These are phyloP conservation scores for Montipora foliosa DNA, from an alignment of 64 coral and sea anemone genomes.

Conservation along the genomic window DNA sequence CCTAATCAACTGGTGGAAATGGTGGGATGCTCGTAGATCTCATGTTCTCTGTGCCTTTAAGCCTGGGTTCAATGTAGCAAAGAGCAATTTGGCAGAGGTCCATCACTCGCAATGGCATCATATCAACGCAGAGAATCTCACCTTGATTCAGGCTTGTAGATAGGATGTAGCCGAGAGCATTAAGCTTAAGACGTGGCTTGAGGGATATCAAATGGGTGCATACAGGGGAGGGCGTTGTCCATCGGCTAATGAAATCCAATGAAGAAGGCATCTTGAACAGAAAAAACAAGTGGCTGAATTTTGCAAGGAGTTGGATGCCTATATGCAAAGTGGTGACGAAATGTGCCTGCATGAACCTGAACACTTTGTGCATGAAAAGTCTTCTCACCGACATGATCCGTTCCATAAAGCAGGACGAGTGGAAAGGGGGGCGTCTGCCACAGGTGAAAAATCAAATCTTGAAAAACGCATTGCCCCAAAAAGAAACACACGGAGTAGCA, in stretches of 20 bases:
- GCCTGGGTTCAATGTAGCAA: slow-evolving; percentile 55
- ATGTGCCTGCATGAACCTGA: slow-evolving; percentile 24
- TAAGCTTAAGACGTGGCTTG: slow-evolving; percentile 44
- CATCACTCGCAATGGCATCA: slow-evolving; percentile 68
- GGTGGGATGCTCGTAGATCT: slow-evolving; percentile 62
- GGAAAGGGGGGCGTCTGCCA: neutral
- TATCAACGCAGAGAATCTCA: slow-evolving; percentile 51
- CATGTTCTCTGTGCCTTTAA: slow-evolving; percentile 68
- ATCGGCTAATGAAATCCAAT: slow-evolving; percentile 43
- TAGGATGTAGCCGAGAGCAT: slow-evolving; percentile 69
- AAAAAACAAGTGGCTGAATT: slow-evolving; percentile 59
- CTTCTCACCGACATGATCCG: slow-evolving; percentile 46
- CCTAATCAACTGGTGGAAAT: slow-evolving; percentile 60
- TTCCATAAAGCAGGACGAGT: neutral
- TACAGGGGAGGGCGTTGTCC: slow-evolving; percentile 71
- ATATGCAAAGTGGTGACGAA: slow-evolving; percentile 31
- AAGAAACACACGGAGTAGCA: slow-evolving; percentile 16
- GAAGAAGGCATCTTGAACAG: slow-evolving; percentile 54
- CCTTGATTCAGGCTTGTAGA: slow-evolving; percentile 42
- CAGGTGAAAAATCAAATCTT: neutral
- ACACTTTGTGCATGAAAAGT: slow-evolving; percentile 47
- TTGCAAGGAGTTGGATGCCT: slow-evolving; percentile 62
- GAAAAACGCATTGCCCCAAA: slow-evolving; percentile 5
- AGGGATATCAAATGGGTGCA: slow-evolving; percentile 39
- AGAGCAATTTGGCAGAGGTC: slow-evolving; percentile 62